These are phyloP conservation scores for Rhinopomastus cyanomelas DNA, from an alignment of 2,113 vertebrate genomes.

Conservation along the genomic window DNA sequence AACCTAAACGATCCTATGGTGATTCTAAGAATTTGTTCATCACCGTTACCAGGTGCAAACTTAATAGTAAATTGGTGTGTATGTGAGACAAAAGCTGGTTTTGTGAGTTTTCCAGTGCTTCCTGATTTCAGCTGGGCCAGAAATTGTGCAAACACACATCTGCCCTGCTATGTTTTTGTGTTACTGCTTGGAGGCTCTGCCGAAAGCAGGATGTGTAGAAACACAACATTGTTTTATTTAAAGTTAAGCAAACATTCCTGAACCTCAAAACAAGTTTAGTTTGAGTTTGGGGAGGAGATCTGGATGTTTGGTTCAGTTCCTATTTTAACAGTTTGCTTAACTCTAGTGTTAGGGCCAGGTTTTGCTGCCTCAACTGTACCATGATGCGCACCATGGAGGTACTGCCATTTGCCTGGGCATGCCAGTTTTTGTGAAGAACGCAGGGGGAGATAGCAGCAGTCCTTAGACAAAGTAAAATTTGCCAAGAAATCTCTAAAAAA, in stretches of 20 bases:
- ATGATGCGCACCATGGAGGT: not conserved
- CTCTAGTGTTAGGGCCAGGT: not conserved
- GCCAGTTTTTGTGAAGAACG: not conserved
- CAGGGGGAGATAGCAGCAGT: not conserved
- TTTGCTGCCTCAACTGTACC: not conserved
- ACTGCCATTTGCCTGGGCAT: not conserved
- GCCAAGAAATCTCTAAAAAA: not conserved
- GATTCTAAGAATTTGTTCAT: not conserved
- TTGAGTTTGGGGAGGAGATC: conserved; percentile 35
- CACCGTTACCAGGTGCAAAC: not conserved
- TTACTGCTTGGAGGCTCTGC: not conserved
- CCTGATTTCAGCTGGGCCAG: conserved; percentile 8
- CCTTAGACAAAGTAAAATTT: not conserved
- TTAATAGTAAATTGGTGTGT: not conserved
- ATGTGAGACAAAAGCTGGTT: not conserved
- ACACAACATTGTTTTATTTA: conserved; percentile 48
- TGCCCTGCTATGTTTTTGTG: conserved; percentile 41
- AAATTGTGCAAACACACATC: conserved; percentile 29
- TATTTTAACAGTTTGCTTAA: conserved; percentile 54
- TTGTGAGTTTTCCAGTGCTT: conserved; percentile 33
- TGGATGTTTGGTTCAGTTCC: conserved; percentile 30
- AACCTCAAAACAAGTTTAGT: conserved; percentile 25
- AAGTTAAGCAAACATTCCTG: conserved; percentile 58
- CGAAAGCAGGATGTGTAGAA: conserved; percentile 61
- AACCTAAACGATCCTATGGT: too few species aligned